A percentile compares a stretch with the other conserved stretches of the same genome.
These are phyloP conservation scores for Harmothoe impar DNA, from an alignment of 2,888 invertebrate genomes.

Conservation along the genomic window DNA sequence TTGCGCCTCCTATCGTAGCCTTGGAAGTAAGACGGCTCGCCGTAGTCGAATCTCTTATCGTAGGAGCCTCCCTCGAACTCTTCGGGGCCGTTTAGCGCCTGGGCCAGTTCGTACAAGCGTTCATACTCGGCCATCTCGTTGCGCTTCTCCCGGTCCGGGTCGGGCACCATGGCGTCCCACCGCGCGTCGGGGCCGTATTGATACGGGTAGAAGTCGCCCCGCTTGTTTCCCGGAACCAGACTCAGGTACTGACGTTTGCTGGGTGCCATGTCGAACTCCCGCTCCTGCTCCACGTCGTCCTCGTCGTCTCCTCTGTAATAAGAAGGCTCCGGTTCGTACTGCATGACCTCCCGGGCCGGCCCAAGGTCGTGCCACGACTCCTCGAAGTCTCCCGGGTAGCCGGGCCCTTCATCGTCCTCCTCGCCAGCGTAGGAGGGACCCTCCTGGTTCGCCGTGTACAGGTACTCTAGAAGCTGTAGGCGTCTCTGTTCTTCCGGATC, in stretches of 20 bases:
- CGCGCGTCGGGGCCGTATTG: conserved; percentile 57
- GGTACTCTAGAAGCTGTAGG: conserved; percentile 51
- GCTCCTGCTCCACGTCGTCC: conserved; percentile 24
- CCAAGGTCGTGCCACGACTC: conserved; percentile 59
- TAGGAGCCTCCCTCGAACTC: neutral
- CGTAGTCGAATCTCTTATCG: conserved; percentile 47
- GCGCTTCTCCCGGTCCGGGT: conserved; percentile 46
- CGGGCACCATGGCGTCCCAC: conserved; percentile 58
- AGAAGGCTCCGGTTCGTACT: neutral
- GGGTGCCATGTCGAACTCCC: neutral
- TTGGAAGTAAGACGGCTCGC: neutral
- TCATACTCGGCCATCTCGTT: conserved; percentile 55
- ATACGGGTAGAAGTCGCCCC: conserved; percentile 54
- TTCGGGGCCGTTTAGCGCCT: conserved; percentile 51
- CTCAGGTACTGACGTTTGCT: conserved; percentile 62
- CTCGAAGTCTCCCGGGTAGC: conserved; percentile 36
- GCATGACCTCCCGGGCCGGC: conserved; percentile 22
- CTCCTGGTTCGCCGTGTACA: neutral
- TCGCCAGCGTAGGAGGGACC: neutral
- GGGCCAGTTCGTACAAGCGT: conserved; percentile 49
- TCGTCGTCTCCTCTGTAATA: neutral
- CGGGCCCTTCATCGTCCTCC: neutral
- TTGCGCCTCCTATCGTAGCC: conserved; percentile 46
- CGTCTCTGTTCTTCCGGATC: conserved; percentile 45
- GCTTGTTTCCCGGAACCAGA: conserved; percentile 34